Percentiles rank a stretch among this genome's conserved stretches.
These are phyloP conservation scores for Hylomyscus alleni DNA, from an alignment of 2,797 vertebrate genomes.

Conservation along the genomic window DNA sequence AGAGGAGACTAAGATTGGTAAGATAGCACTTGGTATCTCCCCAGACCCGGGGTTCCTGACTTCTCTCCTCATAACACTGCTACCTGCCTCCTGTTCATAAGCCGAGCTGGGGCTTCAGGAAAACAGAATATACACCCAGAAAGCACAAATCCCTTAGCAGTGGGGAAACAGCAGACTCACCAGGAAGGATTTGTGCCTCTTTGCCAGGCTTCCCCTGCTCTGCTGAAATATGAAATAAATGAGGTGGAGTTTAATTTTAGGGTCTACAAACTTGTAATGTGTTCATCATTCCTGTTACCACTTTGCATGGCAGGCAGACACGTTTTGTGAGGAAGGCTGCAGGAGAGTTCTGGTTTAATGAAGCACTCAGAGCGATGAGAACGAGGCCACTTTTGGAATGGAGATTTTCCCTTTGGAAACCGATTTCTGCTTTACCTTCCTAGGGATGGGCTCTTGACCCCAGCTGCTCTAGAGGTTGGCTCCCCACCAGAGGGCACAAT, in stretches of 20 bases:
- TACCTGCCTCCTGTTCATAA: not conserved
- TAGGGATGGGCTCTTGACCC: not conserved
- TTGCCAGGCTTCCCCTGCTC: constrained; percentile 57
- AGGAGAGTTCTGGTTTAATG: constrained; percentile 61
- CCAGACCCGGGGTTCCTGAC: not conserved
- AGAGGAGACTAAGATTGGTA: not conserved
- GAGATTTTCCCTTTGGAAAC: not conserved
- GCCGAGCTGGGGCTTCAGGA: not conserved
- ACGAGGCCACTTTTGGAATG: not conserved
- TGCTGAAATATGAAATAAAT: constrained; percentile 84
- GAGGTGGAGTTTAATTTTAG: constrained; percentile 84
- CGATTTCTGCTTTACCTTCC: not conserved
- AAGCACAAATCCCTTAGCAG: constrained; percentile 61
- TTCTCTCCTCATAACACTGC: not conserved
- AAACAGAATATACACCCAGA: not conserved
- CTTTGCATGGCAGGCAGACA: constrained; percentile 11
- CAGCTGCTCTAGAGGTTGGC: accelerated
- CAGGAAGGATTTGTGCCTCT: constrained; percentile 66
- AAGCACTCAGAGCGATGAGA: not conserved
- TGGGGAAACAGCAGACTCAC: constrained; percentile 73
- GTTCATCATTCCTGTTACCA: constrained; percentile 75
- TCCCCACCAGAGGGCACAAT: not conserved
- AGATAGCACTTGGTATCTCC: not conserved
- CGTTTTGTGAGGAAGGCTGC: constrained; percentile 58
- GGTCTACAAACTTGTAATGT: constrained; percentile 83